Conservation (phyloP, 1,140 invertebrate genomes). For the Bombus cullumanus region DNA sequence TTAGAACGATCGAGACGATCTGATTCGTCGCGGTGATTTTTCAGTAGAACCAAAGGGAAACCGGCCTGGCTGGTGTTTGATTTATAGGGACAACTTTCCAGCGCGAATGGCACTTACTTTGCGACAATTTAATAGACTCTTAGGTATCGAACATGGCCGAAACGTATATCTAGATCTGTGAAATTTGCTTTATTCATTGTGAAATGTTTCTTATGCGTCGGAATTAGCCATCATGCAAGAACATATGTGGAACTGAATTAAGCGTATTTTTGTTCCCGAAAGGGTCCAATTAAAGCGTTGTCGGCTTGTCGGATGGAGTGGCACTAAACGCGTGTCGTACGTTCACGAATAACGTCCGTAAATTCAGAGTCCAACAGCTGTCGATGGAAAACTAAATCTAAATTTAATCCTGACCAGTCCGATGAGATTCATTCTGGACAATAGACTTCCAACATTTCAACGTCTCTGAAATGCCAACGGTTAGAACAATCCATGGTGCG, state of each 20-base stretch:
- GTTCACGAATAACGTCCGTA: slow-evolving; percentile 74
- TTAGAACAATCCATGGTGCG: no score
- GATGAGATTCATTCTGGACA: slow-evolving; percentile 46
- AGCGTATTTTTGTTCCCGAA: neutral
- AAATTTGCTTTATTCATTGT: neutral
- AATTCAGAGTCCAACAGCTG: slow-evolving; percentile 78
- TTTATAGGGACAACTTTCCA: no score
- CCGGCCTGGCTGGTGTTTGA: neutral
- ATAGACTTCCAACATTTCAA: slow-evolving; percentile 24
- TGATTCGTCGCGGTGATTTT: neutral
- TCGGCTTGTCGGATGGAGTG: slow-evolving; percentile 52
- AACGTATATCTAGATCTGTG: neutral
- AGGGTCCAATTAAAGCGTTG: neutral
- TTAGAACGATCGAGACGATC: neutral
- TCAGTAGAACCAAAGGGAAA: neutral
- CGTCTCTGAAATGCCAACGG: no score
- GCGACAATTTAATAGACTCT: neutral
- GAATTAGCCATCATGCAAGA: neutral
- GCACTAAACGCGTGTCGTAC: slow-evolving; percentile 76
- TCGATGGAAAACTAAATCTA: slow-evolving; percentile 80
- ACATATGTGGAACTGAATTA: neutral
- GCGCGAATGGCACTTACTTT: neutral
- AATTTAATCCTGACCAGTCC: slow-evolving; percentile 73
- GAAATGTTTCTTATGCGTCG: neutral
- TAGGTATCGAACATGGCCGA: neutral